Percentiles rank a stretch among this genome's conserved stretches.
Evolutionary conservation across 2,888 invertebrate genomes (phyloP).

Genomic region (Agrochola circellaris): DNA sequence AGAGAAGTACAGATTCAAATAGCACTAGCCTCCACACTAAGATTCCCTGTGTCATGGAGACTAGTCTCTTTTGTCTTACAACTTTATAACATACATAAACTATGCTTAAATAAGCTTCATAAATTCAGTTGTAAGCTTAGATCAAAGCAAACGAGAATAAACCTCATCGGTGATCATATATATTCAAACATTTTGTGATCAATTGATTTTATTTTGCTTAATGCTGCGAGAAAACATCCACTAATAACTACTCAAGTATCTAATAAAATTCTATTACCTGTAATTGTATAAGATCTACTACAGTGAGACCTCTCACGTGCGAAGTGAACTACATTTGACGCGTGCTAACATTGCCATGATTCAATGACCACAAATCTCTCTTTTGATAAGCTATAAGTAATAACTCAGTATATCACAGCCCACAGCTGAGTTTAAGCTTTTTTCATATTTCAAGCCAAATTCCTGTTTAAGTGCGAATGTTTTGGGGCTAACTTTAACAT

Average conservation of each 20-base stretch:
- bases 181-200: background rate
- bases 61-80: no score
- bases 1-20: no score
- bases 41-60: no score
- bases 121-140: background rate
- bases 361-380: slow-evolving; percentile 31
- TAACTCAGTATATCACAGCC: background rate
- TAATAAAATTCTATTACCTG: slow-evolving; percentile 17
- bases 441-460: background rate
- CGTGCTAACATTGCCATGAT: background rate
- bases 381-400: background rate
- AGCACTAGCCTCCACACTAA: no score
- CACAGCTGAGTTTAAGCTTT: no score
- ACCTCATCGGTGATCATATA: no score
- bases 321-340: slow-evolving; percentile 11
- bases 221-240: background rate
- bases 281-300: slow-evolving; percentile 9
- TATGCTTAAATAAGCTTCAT: no score
- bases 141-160: background rate
- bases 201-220: background rate
- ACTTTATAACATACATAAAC: no score
- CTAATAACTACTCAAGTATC: background rate
- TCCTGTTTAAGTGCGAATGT: background rate
- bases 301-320: slow-evolving; percentile 21
- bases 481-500: background rate